Conservation (phyloP, 2,113 vertebrate species). For the Ceyx cyanopectus region DNA sequence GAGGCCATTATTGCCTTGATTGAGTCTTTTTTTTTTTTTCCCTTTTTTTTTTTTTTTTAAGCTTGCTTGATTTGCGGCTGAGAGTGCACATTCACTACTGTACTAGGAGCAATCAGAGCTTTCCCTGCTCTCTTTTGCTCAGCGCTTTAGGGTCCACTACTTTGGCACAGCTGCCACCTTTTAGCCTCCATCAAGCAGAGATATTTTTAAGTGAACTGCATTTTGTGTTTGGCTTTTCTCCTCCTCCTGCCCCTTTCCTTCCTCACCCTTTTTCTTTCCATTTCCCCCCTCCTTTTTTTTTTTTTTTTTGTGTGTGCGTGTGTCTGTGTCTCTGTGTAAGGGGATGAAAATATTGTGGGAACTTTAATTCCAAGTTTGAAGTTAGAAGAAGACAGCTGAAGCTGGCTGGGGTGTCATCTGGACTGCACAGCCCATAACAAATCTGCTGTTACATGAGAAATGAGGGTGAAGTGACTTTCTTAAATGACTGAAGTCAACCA, state of each 20-base stretch:
- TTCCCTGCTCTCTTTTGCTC: constrained; percentile 85
- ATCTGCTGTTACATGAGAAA: not conserved
- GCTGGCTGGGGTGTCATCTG: not conserved
- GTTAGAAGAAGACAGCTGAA: not conserved
- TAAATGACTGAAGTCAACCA: not conserved
- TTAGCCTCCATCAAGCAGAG: constrained; percentile 78
- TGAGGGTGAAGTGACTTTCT: not conserved
- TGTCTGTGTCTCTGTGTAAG: no score
- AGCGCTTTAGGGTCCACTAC: constrained; percentile 87
- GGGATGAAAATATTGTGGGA: constrained; percentile 13
- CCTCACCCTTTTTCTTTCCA: not conserved
- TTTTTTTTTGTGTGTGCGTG: not conserved
- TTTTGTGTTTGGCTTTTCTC: constrained; percentile 22
- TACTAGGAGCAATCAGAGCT: constrained; percentile 89
- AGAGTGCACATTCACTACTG: constrained; percentile 83
- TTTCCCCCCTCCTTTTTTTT: not conserved
- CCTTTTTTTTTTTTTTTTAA: constrained; percentile 71
- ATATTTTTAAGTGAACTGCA: constrained; percentile 46
- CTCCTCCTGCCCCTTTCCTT: not conserved
- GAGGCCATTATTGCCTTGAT: constrained; percentile 95
- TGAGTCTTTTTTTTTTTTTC: constrained; percentile 84
- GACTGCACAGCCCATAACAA: not conserved
- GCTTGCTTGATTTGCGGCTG: constrained; percentile 89
- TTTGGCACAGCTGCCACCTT: constrained; percentile 85
- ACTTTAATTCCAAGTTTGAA: constrained; percentile 19